A percentile compares a stretch with the other conserved stretches of the same genome.
Conservation (phyloP, 2,797 vertebrate genomes). For the Limnodromus scolopaceus region DNA sequence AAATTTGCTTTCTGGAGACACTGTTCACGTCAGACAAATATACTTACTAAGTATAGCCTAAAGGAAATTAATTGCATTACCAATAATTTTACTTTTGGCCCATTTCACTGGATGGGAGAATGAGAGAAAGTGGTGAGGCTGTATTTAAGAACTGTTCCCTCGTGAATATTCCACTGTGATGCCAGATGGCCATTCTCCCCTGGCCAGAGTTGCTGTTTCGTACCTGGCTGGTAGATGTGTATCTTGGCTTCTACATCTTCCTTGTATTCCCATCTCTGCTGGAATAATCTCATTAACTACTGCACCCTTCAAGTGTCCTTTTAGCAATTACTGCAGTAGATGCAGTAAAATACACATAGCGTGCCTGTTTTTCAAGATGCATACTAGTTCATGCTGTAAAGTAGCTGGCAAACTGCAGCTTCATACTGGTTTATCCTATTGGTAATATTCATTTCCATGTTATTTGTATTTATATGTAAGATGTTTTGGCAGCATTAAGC, state of each 20-base stretch:
- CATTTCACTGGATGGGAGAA: background rate
- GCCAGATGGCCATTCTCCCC: background rate
- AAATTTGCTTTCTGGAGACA: background rate
- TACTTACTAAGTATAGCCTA: background rate
- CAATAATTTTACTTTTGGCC: background rate
- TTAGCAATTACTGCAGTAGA: background rate
- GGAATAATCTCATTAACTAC: background rate
- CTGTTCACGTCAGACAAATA: background rate
- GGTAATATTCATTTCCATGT: background rate
- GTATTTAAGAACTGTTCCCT: conserved; percentile 10
- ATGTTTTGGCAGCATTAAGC: background rate
- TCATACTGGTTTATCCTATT: background rate
- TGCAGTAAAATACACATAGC: background rate
- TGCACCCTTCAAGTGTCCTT: conserved; percentile 11
- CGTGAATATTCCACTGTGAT: background rate
- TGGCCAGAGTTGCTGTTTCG: background rate
- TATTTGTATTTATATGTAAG: background rate
- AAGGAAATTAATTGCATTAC: background rate
- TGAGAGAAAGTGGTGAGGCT: background rate
- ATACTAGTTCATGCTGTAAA: background rate
- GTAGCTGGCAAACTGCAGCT: background rate
- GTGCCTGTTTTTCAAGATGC: background rate
- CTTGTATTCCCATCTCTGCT: conserved; percentile 6
- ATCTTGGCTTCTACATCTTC: conserved; percentile 1
- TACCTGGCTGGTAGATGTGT: background rate